phyloP scores from a whole-genome alignment of 2,888 invertebrate genomes.

The Acrobasis suavella region DNA sequence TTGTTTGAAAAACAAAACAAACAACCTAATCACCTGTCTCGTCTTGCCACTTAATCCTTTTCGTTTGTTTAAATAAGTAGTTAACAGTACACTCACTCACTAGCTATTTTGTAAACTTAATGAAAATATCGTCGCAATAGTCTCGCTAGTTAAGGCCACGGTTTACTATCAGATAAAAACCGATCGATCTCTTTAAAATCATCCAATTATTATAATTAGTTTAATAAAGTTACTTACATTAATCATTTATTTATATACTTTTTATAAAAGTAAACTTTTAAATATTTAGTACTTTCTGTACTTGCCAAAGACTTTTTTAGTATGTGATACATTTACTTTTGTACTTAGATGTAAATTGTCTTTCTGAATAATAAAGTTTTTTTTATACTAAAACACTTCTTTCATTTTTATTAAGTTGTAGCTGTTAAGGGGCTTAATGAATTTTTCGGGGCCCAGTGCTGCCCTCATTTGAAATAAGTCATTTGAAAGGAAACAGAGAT shows the following conservation, averaged over 20 bases:
- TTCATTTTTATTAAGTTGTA: conserved; percentile 15
- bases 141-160: too few relatives aligned
- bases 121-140: too few relatives aligned
- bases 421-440: too few relatives aligned
- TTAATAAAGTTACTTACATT: conserved; percentile 2
- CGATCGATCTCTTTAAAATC: neutral
- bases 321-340: conserved; percentile 79
- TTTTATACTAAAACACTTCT: conserved; percentile 30
- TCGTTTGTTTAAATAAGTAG: too few relatives aligned
- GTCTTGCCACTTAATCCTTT: too few relatives aligned
- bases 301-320: conserved; percentile 80
- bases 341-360: conserved; percentile 67
- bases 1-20: too few relatives aligned
- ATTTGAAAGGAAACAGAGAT: too few relatives aligned
- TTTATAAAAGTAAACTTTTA: conserved; percentile 47
- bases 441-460: too few relatives aligned
- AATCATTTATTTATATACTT: conserved; percentile 37
- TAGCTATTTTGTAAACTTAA: too few relatives aligned
- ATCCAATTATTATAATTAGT: conserved; percentile 16
- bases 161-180: neutral
- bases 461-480: too few relatives aligned
- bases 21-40: too few relatives aligned
- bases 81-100: too few relatives aligned
- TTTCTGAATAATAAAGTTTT: conserved; percentile 53
- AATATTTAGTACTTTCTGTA: conserved; percentile 57